Conservation (phyloP, 2,113 vertebrate genomes). For the Scomber scombrus region DNA sequence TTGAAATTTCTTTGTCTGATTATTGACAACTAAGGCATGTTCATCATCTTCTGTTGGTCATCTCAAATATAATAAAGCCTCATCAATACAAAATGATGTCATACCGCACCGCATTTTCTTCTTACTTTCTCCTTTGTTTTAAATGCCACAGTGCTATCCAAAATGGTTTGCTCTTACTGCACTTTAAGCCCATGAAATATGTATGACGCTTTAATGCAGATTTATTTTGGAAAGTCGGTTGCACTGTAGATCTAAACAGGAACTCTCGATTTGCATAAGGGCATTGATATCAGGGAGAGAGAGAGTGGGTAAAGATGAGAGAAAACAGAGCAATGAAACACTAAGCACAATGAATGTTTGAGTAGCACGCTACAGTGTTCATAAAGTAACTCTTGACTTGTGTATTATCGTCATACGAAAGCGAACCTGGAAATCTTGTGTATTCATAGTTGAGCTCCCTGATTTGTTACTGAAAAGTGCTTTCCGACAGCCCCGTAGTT, state of each 20-base stretch:
- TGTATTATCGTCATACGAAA: slow-evolving; percentile 41
- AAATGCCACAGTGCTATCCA: slow-evolving; percentile 62
- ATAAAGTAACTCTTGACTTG: slow-evolving; percentile 55
- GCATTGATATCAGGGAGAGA: slow-evolving; percentile 73
- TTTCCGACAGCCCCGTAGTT: neutral
- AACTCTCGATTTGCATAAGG: slow-evolving; percentile 76
- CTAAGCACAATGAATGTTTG: slow-evolving; percentile 70
- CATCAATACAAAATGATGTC: slow-evolving; percentile 67
- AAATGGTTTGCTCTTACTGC: slow-evolving; percentile 78
- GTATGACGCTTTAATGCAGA: slow-evolving; percentile 80
- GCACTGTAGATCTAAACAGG: slow-evolving; percentile 75
- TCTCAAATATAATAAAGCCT: slow-evolving; percentile 62
- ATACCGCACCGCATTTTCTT: slow-evolving; percentile 53
- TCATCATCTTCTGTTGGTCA: slow-evolving; percentile 71
- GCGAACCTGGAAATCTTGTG: slow-evolving; percentile 37
- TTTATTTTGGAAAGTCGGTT: slow-evolving; percentile 81
- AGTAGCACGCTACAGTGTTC: slow-evolving; percentile 62
- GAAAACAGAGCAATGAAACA: slow-evolving; percentile 70
- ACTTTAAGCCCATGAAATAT: slow-evolving; percentile 83
- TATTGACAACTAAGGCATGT: slow-evolving; percentile 78
- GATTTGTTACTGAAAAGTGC: slow-evolving; percentile 29
- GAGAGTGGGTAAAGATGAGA: slow-evolving; percentile 59
- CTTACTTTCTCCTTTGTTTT: slow-evolving; percentile 63
- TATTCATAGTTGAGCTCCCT: slow-evolving; percentile 12
- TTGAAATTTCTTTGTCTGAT: slow-evolving; percentile 76